Evolutionary conservation across 2,113 vertebrate species (phyloP), one percentile per base, ranked within the genome.

Genomic region (Hepsetus odoe): DNA sequence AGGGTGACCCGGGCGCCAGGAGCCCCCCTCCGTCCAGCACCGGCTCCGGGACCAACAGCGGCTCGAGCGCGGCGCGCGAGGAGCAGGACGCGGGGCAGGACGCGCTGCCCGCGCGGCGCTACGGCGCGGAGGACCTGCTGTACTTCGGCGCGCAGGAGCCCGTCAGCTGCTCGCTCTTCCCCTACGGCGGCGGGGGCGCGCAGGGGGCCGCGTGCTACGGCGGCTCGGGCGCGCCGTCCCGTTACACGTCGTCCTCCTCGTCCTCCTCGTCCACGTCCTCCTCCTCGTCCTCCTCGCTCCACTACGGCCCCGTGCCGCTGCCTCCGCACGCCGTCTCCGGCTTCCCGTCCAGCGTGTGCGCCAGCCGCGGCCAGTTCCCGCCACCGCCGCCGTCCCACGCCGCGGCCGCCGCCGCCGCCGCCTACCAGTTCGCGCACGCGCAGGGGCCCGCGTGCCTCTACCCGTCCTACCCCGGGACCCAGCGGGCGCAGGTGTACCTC

Each of bases 401-500:
- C 4, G 46, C 46, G 0, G 46, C 46, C 46, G 46, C 46, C 10
- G 64, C 75, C 14, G 81, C 90, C 82, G 89, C 94, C 0, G 89
- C 92, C 44, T 92, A 91, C 83, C 90, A 93, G 89, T 88, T 93
- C 86, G 87, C 93, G 75, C 93, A 87, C 86, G 87, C 93, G 75
- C 93, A 87, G 88, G 93, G 86, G 80, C 91, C 90, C 61, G 92
- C 93, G n/a, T 89, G 95, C 5, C 94, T 97, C 24, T 98, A 96
- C 82, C 91, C 95, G 2, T 94, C 95, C 0, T 96, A 96, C 73
- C 93, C 93, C 0, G 93, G 94, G 4, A 92, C 95, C 0, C 95
- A 97, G 80, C 92, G 97, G 12, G 95, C 97, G n/a, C 97, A 98
- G 87, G 96, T 98, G 66, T 98, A 96, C 83, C 94, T 98, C 80